A percentile compares a stretch with the other conserved stretches of the same genome.
Conservation (phyloP, 2,113 vertebrate species). For the Silurus meridionalis region DNA sequence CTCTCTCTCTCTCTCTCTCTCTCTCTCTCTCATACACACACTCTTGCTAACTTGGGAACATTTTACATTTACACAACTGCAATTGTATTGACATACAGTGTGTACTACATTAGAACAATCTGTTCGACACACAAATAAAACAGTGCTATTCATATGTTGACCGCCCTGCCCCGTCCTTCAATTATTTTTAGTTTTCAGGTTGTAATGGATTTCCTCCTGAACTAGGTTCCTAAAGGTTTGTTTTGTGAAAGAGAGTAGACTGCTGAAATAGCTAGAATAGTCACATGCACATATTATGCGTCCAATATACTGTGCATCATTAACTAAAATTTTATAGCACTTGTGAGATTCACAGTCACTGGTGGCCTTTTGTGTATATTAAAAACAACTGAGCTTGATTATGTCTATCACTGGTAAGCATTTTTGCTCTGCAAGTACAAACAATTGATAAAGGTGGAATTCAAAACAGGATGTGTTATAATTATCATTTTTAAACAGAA, state of each 20-base stretch:
- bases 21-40: not conserved
- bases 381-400: not conserved
- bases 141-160: not conserved
- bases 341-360: not conserved
- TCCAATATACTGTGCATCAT: not conserved
- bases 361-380: not conserved
- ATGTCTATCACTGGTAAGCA: not conserved
- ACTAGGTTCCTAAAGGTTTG: not conserved
- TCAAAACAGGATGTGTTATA: slow-evolving; percentile 8
- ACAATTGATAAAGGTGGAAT: not conserved
- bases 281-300: not conserved
- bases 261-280: not conserved
- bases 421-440: not conserved
- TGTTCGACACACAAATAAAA: slow-evolving; percentile 15
- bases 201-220: not conserved
- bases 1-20: slow-evolving; percentile 1
- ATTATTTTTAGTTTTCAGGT: not conserved
- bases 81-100: not conserved
- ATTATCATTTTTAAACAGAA: not conserved
- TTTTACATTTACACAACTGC: not conserved
- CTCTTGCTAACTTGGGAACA: not conserved
- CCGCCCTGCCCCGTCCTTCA: no score
- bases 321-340: not conserved
- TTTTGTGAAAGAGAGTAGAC: not conserved
- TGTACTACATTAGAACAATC: not conserved